Conservation (phyloP, 2,888 invertebrate species). For the Aphodius sticticus region DNA sequence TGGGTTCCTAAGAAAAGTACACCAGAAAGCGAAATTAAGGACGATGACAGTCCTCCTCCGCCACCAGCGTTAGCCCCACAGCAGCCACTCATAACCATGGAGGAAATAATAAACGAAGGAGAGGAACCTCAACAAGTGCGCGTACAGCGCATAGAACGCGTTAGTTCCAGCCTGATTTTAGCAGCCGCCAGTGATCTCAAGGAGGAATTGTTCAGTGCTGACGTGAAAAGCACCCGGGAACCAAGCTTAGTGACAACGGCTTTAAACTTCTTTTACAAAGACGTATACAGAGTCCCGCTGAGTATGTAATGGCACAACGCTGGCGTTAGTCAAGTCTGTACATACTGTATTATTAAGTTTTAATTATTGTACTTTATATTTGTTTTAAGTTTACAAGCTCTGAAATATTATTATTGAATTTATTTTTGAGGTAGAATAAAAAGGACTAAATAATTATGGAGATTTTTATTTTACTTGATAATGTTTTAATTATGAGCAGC, state of each 20-base stretch:
- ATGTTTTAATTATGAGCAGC: not conserved
- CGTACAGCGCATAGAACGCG: not conserved
- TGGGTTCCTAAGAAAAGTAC: constrained; percentile 48
- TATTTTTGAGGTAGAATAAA: constrained; percentile 5
- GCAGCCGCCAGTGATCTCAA: constrained; percentile 50
- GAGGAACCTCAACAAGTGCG: constrained; percentile 13
- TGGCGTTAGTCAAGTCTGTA: constrained; percentile 5
- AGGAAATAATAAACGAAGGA: constrained; percentile 29
- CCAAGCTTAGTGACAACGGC: constrained; percentile 50
- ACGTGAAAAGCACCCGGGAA: constrained; percentile 38
- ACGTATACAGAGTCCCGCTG: constrained; percentile 41
- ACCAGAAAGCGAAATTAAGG: not conserved
- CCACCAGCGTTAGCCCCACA: constrained; percentile 27
- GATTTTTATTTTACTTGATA: not conserved
- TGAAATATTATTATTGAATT: constrained; percentile 8
- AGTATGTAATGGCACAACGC: constrained; percentile 26
- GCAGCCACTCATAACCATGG: constrained; percentile 30
- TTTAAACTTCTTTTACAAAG: constrained; percentile 52
- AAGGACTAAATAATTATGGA: not conserved
- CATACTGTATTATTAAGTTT: constrained; percentile 20
- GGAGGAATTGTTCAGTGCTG: constrained; percentile 49
- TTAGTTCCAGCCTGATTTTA: constrained; percentile 42
- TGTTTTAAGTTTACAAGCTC: constrained; percentile 15
- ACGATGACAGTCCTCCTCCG: constrained; percentile 8
- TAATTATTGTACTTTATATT: constrained; percentile 20